A percentile compares a stretch with the other conserved stretches of the same genome.
These are phyloP conservation scores for Akabosia matsudoensis DNA, from an alignment of 1,140 invertebrate genomes.

Conservation along the genomic window DNA sequence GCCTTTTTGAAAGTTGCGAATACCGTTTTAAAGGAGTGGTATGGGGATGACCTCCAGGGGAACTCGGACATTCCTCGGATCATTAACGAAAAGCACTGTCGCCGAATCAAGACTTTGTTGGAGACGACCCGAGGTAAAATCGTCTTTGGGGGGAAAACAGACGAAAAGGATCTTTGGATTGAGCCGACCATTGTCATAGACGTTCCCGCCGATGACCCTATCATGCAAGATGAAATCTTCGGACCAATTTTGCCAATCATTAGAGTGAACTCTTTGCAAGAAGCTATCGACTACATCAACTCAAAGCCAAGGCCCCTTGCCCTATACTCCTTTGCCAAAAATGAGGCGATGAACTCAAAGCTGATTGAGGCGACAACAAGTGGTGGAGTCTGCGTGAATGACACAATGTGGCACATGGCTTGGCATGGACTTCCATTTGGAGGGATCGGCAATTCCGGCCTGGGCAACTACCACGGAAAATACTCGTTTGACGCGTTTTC, in stretches of 20 bases:
- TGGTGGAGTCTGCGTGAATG: constrained; percentile 59
- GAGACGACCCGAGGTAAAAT: constrained; percentile 47
- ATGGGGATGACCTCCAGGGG: constrained; percentile 72
- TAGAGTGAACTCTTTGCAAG: constrained; percentile 52
- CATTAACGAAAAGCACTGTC: constrained; percentile 35
- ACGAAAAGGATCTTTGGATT: constrained; percentile 54
- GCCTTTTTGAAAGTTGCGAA: constrained; percentile 66
- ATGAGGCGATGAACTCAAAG: constrained; percentile 50
- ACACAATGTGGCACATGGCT: constrained; percentile 50
- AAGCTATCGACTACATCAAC: constrained; percentile 54
- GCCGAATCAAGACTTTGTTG: constrained; percentile 29
- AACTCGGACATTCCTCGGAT: constrained; percentile 66
- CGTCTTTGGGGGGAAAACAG: constrained; percentile 53
- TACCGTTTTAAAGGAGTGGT: constrained; percentile 76
- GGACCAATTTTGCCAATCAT: constrained; percentile 59
- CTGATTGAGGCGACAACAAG: constrained; percentile 54
- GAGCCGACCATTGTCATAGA: constrained; percentile 55
- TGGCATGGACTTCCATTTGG: constrained; percentile 18
- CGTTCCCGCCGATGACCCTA: constrained; percentile 50
- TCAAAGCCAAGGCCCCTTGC: constrained; percentile 54
- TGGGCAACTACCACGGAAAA: constrained; percentile 78
- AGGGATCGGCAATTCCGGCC: constrained; percentile 9
- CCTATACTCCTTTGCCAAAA: constrained; percentile 56
- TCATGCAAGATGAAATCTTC: constrained; percentile 60
- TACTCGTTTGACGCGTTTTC: constrained; percentile 87